A percentile compares a stretch with the other conserved stretches of the same genome.
These are phyloP conservation scores for Stenodera caucasica DNA, from an alignment of 2,888 invertebrate genomes.

Conservation along the genomic window DNA sequence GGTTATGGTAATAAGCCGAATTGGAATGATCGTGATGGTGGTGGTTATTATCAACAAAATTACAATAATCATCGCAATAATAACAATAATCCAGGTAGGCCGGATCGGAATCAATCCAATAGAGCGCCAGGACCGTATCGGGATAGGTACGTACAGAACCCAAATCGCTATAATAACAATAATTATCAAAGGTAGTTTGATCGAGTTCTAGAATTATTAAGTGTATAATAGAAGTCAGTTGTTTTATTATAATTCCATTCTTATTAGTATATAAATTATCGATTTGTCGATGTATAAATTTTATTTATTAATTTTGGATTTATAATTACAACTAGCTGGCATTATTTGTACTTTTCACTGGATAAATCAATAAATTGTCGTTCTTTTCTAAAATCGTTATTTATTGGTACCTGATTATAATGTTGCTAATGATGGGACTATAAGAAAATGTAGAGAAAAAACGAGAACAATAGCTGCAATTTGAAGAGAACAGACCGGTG, in stretches of 20 bases:
- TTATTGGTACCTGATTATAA: not conserved
- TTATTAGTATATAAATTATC: not conserved
- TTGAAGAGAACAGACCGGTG: conserved; percentile 21
- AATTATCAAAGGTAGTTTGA: not conserved
- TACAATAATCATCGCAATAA: conserved; percentile 16
- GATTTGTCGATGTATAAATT: not conserved
- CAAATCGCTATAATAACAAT: conserved; percentile 13
- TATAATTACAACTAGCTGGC: not conserved
- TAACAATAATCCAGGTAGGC: conserved; percentile 20
- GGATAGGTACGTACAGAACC: conserved; percentile 37
- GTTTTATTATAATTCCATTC: not conserved
- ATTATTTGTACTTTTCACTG: not conserved
- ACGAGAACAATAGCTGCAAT: conserved; percentile 24
- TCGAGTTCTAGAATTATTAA: not conserved
- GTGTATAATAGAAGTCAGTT: not conserved
- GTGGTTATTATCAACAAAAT: conserved; percentile 16
- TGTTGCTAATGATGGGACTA: not conserved
- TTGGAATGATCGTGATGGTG: conserved; percentile 2
- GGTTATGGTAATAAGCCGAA: not conserved
- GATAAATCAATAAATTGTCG: not conserved
- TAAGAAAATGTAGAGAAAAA: conserved; percentile 12
- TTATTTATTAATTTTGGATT: not conserved
- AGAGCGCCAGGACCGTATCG: conserved; percentile 47
- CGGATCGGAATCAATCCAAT: conserved; percentile 21
- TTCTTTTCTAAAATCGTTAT: not conserved